Evolutionary conservation across 2,888 invertebrate species (phyloP).

Genomic region (Tachina fera): DNA sequence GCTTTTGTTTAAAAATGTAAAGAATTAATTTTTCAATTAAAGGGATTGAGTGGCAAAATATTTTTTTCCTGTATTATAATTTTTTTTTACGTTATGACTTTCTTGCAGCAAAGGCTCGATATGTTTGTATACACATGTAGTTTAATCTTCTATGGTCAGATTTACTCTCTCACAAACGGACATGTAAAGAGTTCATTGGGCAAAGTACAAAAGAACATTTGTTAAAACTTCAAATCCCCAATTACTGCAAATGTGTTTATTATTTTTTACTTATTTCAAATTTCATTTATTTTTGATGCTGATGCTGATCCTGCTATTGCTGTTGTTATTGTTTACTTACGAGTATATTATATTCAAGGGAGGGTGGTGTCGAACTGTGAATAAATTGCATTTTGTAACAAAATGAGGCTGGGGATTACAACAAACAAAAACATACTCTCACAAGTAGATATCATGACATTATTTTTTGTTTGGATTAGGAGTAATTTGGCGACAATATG

Average conservation of each 20-base stretch:
- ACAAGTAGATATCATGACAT: constrained; percentile 59
- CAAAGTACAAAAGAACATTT: constrained; percentile 46
- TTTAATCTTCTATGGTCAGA: constrained; percentile 56
- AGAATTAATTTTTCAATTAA: too few relatives aligned
- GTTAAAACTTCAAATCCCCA: constrained; percentile 64
- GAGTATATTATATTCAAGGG: neutral
- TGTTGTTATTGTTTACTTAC: constrained; percentile 17
- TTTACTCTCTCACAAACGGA: constrained; percentile 23
- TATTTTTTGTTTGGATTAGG: constrained; percentile 70
- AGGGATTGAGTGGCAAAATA: too few relatives aligned
- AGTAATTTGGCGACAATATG: constrained; percentile 63
- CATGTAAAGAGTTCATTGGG: constrained; percentile 4
- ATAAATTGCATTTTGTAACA: neutral
- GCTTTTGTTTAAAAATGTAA: too few relatives aligned
- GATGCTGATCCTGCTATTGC: constrained; percentile 56
- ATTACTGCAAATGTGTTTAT: constrained; percentile 67
- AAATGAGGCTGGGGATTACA: constrained; percentile 57
- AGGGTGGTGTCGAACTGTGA: neutral
- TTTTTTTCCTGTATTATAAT: too few relatives aligned
- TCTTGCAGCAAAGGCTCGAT: too few relatives aligned
- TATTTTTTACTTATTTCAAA: constrained; percentile 64
- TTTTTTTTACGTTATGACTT: too few relatives aligned
- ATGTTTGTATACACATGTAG: neutral
- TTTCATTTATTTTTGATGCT: constrained; percentile 64
- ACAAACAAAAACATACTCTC: constrained; percentile 52